Evolutionary conservation across 2,113 vertebrate species (phyloP).

Genomic region (Pteronura brasiliensis): DNA sequence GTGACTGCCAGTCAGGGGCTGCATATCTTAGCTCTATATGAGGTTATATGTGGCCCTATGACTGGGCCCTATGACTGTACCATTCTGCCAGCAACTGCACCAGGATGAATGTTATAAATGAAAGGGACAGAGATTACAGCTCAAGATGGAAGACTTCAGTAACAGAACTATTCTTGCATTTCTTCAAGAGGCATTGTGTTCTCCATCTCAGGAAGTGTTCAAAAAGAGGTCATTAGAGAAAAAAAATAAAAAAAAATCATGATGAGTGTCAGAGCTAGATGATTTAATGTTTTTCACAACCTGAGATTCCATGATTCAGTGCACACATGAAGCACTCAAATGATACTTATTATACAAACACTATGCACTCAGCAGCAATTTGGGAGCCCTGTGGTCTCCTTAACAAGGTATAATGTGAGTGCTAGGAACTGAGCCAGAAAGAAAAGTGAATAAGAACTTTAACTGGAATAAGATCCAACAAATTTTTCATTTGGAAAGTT

Average conservation of each 20-base stretch:
- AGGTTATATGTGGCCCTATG: background rate
- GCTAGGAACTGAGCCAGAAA: background rate
- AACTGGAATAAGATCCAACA: background rate
- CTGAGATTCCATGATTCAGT: background rate
- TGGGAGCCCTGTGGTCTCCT: background rate
- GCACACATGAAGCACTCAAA: background rate
- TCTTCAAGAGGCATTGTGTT: background rate
- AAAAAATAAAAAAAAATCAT: background rate
- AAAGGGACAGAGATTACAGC: background rate
- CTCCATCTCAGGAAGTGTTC: background rate
- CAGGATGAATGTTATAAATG: background rate
- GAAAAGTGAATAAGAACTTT: background rate
- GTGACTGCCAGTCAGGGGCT: background rate
- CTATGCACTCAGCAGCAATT: background rate
- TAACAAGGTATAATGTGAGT: constrained; percentile 15
- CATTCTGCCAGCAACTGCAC: background rate
- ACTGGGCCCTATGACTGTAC: background rate
- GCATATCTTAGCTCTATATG: background rate
- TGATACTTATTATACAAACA: constrained; percentile 56
- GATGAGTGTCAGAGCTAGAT: background rate
- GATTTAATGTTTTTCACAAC: background rate
- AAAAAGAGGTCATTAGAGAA: background rate
- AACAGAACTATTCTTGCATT: background rate
- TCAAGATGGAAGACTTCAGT: background rate
- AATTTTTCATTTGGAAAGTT: background rate